Evolutionary conservation across 2,113 vertebrate species (phyloP).

Genomic region (Gobiocypris rarus): DNA sequence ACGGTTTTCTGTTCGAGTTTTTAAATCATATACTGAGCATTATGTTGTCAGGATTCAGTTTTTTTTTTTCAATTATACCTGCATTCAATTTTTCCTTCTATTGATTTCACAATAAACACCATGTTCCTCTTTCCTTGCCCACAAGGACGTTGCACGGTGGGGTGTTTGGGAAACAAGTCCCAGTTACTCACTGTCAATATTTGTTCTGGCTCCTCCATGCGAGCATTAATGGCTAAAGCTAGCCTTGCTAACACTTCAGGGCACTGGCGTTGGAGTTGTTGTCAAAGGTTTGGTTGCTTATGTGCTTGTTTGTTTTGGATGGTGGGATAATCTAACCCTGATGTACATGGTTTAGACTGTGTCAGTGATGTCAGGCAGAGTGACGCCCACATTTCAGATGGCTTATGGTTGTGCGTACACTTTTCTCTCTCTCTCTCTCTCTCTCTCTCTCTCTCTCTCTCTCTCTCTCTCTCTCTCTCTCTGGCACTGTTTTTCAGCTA

Average conservation of each 20-base stretch:
- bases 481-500: neutral
- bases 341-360: constrained; percentile 14
- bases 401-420: neutral
- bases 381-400: neutral
- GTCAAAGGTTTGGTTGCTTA: constrained; percentile 5
- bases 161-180: constrained; percentile 47
- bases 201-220: constrained; percentile 28
- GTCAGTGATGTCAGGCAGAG: neutral
- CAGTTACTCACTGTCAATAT: constrained; percentile 42
- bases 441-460: neutral
- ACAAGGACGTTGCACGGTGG: neutral
- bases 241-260: constrained; percentile 4
- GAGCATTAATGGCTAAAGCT: constrained; percentile 19
- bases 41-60: neutral
- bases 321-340: constrained; percentile 2
- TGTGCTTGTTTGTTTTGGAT: constrained; percentile 32
- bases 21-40: neutral
- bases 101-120: constrained; percentile 44
- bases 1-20: neutral
- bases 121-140: constrained; percentile 11
- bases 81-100: neutral
- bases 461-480: neutral
- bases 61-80: constrained; percentile 13
- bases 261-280: constrained; percentile 3
- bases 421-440: neutral